These are phyloP conservation scores for Lycocerus yunnanus DNA, from an alignment of 2,888 invertebrate genomes.

Conservation along the genomic window DNA sequence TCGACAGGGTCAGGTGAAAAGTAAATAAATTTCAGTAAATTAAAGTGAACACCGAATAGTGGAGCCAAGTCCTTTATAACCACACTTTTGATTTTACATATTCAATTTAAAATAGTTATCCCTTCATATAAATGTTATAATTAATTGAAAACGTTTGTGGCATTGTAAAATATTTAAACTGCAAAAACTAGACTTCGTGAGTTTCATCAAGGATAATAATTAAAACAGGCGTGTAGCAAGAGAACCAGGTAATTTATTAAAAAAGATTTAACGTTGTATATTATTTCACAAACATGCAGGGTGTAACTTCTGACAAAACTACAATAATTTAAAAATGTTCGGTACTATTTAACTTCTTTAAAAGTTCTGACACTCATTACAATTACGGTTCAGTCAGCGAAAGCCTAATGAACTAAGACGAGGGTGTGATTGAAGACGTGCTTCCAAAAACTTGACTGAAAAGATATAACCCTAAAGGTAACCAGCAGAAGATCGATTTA, in stretches of 20 bases:
- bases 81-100: not conserved
- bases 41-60: not conserved
- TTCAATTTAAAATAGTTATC: not conserved
- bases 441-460: not conserved
- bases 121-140: not conserved
- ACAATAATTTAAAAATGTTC: slow-evolving; percentile 7
- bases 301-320: slow-evolving; percentile 5
- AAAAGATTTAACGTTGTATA: slow-evolving; percentile 6
- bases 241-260: slow-evolving; percentile 2
- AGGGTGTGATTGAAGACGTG: slow-evolving; percentile 18
- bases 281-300: not conserved
- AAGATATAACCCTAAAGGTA: not conserved
- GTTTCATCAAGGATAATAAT: not conserved
- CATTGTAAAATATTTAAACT: not conserved
- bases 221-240: slow-evolving; percentile 1
- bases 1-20: not conserved
- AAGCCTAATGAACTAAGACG: slow-evolving; percentile 13
- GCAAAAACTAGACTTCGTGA: not conserved
- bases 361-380: slow-evolving; percentile 9
- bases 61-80: not conserved
- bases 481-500: slow-evolving; percentile 1
- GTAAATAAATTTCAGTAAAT: not conserved
- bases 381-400: slow-evolving; percentile 11
- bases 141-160: not conserved
- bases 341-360: slow-evolving; percentile 11